These are phyloP conservation scores for Eriosoma lanigerum DNA, from an alignment of 1,140 invertebrate genomes.

Conservation along the genomic window DNA sequence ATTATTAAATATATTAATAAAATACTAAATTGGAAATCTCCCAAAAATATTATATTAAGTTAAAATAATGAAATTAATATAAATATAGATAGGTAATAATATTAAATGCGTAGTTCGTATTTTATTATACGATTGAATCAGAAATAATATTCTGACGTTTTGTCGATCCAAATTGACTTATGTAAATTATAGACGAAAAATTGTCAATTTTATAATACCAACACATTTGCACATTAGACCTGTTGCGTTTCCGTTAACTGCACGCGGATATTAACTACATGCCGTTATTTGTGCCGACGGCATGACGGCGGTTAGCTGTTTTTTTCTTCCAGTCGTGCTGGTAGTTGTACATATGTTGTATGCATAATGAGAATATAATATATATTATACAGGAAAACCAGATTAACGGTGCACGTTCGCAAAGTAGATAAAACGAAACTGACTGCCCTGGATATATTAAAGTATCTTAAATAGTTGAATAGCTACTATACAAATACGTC, in stretches of 20 bases:
- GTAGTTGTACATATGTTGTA: constrained; percentile 39
- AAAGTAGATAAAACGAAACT: background rate
- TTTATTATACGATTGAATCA: background rate
- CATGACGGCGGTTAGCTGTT: constrained; percentile 29
- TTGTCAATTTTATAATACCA: constrained; percentile 3
- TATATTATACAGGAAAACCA: constrained; percentile 1
- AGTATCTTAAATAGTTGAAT: too few species aligned
- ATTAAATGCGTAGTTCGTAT: background rate
- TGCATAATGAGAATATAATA: constrained; percentile 36
- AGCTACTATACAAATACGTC: too few species aligned
- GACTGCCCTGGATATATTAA: background rate
- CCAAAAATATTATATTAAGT: too few species aligned
- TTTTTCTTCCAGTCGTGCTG: constrained; percentile 38
- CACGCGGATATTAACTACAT: constrained; percentile 47
- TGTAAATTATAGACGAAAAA: background rate
- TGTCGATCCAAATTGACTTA: background rate
- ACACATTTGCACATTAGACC: too few species aligned
- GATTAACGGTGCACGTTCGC: constrained; percentile 43
- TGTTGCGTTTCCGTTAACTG: constrained; percentile 44
- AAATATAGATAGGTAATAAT: too few species aligned
- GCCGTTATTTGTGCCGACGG: constrained; percentile 38
- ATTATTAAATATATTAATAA: too few species aligned
- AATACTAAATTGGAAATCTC: too few species aligned
- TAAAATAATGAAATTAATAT: too few species aligned
- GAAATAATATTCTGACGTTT: background rate